Base-by-base conservation (phyloP, 1,140 invertebrate species). In the Trialeurodes vaporariorum region DNA sequence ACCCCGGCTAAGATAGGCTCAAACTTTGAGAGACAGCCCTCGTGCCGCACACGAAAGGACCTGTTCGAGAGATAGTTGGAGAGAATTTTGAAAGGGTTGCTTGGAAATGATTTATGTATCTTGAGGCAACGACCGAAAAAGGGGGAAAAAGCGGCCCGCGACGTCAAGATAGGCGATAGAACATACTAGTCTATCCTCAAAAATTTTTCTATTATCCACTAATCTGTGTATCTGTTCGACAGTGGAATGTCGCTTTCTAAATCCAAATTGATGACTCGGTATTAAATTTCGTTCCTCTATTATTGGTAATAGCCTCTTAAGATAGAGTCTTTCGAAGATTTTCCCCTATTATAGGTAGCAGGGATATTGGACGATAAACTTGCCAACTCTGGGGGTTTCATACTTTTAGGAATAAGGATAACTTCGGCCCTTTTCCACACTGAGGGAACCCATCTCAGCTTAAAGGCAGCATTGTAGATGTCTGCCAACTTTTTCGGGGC, bases 201-300 rank as follows among this genome's bases (percentile, higher is more conserved):
- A 59, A 1, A 27, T 24, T 25, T 63, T 49, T 27, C 70, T 71
- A 58, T 58, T 40, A 21, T 61, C 69, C 1, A 63, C 49, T 17
- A 69, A 34, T 63, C 68, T 70, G 61, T 70, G 67, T 2, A 72
- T 67, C 70, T 76, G 75, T 60, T 77, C 69, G 22, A 72, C 72
- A 1, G 77, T 76, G 1, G 25, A 75, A 59, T 76, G 73, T 0
- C 70, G 69, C 13, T 66, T 12, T 59, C 74, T 67, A 66, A 78
- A 78, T 0, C 76, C 77, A 49, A 74, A 74, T 63, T 79, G 76
- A 64, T 77, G 74, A 9, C 68, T 22, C 12, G 77, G 73, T 34
- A 77, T 72, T 58, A 72, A n/a, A 64, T 68, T 40, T 5, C 64
- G 58, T 9, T 70, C 59, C 65, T 60, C 34, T 27, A 72, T 61